Conservation (phyloP, 2,888 invertebrate genomes). For the Timema cristinae region DNA sequence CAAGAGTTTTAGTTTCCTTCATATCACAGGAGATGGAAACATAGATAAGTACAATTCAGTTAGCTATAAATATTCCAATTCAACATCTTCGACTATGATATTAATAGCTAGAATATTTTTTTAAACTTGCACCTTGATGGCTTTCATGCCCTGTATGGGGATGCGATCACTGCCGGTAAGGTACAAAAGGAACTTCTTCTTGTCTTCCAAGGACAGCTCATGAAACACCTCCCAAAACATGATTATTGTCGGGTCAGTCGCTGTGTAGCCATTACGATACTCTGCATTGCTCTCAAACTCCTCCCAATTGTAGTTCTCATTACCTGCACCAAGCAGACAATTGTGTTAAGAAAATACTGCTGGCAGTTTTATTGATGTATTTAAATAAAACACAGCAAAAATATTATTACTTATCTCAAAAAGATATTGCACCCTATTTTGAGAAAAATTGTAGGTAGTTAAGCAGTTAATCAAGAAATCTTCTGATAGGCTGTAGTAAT, state of each 20-base stretch:
- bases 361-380: too few relatives aligned
- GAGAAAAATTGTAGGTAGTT: too few relatives aligned
- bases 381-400: too few relatives aligned
- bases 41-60: constrained; percentile 22
- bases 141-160: constrained; percentile 94
- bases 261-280: constrained; percentile 80
- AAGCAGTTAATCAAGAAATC: too few relatives aligned
- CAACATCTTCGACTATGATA: too few relatives aligned
- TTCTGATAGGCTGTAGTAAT: too few relatives aligned
- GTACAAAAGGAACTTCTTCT: constrained; percentile 90
- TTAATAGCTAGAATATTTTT: not conserved
- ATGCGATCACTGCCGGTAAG: constrained; percentile 94
- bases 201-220: constrained; percentile 74
- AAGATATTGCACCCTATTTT: too few relatives aligned
- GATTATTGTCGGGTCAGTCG: constrained; percentile 66
- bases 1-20: not conserved
- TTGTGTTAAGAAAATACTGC: too few relatives aligned
- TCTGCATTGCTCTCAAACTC: constrained; percentile 76
- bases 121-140: constrained; percentile 65
- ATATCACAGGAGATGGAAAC: not conserved
- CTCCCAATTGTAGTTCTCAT: constrained; percentile 96
- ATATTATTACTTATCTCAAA: too few relatives aligned
- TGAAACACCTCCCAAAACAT: constrained; percentile 96
- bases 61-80: not conserved
- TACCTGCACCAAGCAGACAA: constrained; percentile 48